These are phyloP conservation scores for Xestia sexstrigata DNA, from an alignment of 2,888 invertebrate species.

Conservation along the genomic window DNA sequence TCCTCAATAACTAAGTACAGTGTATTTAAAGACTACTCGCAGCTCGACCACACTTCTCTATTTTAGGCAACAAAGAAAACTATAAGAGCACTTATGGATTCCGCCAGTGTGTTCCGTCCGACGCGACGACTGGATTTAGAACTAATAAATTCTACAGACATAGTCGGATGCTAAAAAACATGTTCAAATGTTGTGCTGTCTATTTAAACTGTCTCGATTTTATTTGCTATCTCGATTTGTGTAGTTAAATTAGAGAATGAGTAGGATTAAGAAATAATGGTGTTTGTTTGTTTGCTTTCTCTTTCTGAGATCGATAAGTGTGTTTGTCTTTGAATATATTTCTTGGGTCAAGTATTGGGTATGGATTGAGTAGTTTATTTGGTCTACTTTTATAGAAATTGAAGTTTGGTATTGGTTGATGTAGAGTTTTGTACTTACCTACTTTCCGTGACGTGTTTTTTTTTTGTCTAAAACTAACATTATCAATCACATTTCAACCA, in stretches of 20 bases:
- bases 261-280: slow-evolving; percentile 27
- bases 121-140: slow-evolving; percentile 62
- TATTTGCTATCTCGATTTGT: slow-evolving; percentile 45
- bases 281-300: slow-evolving; percentile 15
- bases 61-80: slow-evolving; percentile 67
- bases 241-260: slow-evolving; percentile 19
- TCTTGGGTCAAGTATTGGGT: slow-evolving; percentile 22
- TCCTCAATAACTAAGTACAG: slow-evolving; percentile 36
- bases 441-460: background rate
- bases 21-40: slow-evolving; percentile 58
- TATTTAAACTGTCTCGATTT: slow-evolving; percentile 39
- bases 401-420: background rate
- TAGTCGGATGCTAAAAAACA: slow-evolving; percentile 56
- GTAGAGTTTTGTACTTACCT: background rate
- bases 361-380: slow-evolving; percentile 3
- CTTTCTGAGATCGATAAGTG: slow-evolving; percentile 12
- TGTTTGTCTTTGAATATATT: slow-evolving; percentile 31
- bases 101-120: slow-evolving; percentile 46
- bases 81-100: slow-evolving; percentile 62
- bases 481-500: background rate
- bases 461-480: background rate
- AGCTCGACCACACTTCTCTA: slow-evolving; percentile 53
- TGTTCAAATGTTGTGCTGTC: slow-evolving; percentile 42
- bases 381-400: slow-evolving; percentile 9
- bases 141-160: slow-evolving; percentile 64